Percentiles rank a stretch among this genome's conserved stretches.
phyloP scores from a whole-genome alignment of 2,797 vertebrate genomes.

The Chromis chromis region DNA sequence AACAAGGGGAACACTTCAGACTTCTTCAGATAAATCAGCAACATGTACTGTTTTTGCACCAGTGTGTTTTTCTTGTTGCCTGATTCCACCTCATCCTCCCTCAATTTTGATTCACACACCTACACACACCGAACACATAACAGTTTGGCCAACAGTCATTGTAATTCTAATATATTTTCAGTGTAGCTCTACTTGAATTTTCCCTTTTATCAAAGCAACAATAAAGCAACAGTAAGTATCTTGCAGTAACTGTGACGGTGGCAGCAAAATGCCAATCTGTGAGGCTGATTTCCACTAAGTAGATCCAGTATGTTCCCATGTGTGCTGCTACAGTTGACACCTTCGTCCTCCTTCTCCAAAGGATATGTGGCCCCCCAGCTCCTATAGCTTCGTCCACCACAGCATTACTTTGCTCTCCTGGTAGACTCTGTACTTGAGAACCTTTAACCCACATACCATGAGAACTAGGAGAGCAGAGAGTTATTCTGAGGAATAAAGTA shows the following conservation, averaged over 20 bases:
- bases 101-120: not conserved
- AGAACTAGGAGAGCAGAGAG: constrained; percentile 25
- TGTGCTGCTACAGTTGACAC: constrained; percentile 20
- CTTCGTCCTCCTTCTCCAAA: constrained; percentile 7
- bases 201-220: constrained; percentile 3
- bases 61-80: not conserved
- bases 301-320: constrained; percentile 9
- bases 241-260: not conserved
- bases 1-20: not conserved
- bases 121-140: not conserved
- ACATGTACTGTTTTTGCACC: not conserved
- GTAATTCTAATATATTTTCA: not conserved
- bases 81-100: not conserved
- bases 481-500: constrained; percentile 46
- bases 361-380: not conserved
- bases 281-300: constrained; percentile 1
- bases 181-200: not conserved
- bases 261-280: constrained; percentile 16
- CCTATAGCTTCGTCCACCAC: constrained; percentile 20
- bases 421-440: constrained; percentile 27
- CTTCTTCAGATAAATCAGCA: constrained; percentile 6
- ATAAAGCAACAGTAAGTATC: constrained; percentile 6
- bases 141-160: not conserved
- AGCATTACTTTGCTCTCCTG: constrained; percentile 15
- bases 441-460: constrained; percentile 68